Evolutionary conservation across 2,113 vertebrate genomes (phyloP).

Genomic region (Sturnira hondurensis): DNA sequence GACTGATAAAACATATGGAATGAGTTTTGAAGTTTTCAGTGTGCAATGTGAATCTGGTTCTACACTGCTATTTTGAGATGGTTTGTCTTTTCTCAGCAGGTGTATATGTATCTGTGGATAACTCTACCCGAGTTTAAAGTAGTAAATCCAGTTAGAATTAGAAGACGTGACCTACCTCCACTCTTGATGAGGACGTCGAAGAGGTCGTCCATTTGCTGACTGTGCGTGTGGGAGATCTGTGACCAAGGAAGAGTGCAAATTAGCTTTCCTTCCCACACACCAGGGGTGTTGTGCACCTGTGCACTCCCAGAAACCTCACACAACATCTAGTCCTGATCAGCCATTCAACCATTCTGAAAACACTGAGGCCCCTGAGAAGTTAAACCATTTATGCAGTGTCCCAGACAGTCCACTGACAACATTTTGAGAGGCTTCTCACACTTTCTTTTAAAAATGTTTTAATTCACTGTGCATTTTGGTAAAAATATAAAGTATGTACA

Average conservation of each 20-base stretch:
- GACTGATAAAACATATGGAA: not conserved
- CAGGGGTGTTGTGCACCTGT: not conserved
- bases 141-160: not conserved
- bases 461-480: not conserved
- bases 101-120: not conserved
- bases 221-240: conserved; percentile 90
- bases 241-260: conserved; percentile 32
- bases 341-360: not conserved
- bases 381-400: not conserved
- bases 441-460: not conserved
- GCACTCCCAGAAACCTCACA: not conserved
- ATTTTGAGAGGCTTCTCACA: not conserved
- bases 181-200: conserved; percentile 99
- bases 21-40: not conserved
- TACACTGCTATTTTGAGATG: not conserved
- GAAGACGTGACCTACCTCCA: conserved; percentile 86
- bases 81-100: not conserved
- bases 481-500: not conserved
- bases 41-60: not conserved
- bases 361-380: not conserved
- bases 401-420: not conserved
- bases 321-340: not conserved
- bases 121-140: not conserved
- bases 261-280: conserved; percentile 20
- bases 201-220: conserved; percentile 99